These are phyloP conservation scores for Meandrina meandrites DNA, from an alignment of 92 coral and sea anemone species.

Conservation along the genomic window DNA sequence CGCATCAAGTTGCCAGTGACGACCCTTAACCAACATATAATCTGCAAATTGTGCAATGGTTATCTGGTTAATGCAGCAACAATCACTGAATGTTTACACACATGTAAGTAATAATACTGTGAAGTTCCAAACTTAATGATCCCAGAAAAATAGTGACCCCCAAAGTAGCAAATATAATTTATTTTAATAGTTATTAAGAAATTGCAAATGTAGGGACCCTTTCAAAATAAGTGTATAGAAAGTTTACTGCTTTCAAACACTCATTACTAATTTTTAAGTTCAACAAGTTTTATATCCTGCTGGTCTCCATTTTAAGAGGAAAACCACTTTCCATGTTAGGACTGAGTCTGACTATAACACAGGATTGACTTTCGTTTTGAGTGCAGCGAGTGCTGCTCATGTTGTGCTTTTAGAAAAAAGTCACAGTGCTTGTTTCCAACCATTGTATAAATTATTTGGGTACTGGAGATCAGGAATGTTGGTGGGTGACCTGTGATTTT, in stretches of 20 bases:
- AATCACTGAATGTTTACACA: slow-evolving; percentile 92
- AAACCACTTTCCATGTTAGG: background rate
- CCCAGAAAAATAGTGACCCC: background rate
- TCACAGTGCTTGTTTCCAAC: too few relatives aligned
- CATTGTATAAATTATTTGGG: too few relatives aligned
- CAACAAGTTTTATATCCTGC: too few relatives aligned
- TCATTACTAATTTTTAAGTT: too few relatives aligned
- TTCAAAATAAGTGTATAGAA: background rate
- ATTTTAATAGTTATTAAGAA: background rate
- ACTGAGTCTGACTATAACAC: too few relatives aligned
- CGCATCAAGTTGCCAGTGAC: slow-evolving; percentile 70
- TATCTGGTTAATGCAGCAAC: slow-evolving; percentile 93
- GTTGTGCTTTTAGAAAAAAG: too few relatives aligned
- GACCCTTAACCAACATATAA: slow-evolving; percentile 77
- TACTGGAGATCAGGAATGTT: too few relatives aligned
- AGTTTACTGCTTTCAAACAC: too few relatives aligned
- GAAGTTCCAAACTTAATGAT: background rate
- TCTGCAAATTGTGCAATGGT: slow-evolving; percentile 89
- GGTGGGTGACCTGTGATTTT: too few relatives aligned
- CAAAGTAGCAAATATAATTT: background rate
- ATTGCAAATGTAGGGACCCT: background rate
- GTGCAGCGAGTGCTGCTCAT: too few relatives aligned
- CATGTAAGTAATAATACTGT: slow-evolving; percentile 67
- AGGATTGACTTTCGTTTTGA: too few relatives aligned
- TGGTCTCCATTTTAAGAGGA: too few relatives aligned